Conservation (phyloP, 2,888 invertebrate species). For the Macrophya annulata region DNA sequence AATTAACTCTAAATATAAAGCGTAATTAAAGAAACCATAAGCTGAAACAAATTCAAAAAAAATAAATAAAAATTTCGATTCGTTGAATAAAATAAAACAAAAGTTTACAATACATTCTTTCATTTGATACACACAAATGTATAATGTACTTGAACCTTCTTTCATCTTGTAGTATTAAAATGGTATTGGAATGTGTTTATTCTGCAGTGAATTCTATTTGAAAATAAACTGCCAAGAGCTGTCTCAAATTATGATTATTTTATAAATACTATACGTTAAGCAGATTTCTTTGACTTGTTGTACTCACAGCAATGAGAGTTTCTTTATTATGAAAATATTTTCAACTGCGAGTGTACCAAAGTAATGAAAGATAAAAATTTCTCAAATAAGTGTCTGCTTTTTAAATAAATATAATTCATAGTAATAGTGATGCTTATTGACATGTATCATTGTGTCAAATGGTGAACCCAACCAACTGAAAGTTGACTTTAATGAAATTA, state of each 20-base stretch:
- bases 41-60: not conserved
- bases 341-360: not conserved
- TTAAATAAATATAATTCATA: not conserved
- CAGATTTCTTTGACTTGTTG: too few relatives aligned
- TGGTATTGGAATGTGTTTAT: not conserved
- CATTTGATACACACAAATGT: not conserved
- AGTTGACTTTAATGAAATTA: not conserved
- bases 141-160: not conserved
- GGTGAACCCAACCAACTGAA: not conserved
- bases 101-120: not conserved
- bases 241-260: too few relatives aligned
- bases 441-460: not conserved
- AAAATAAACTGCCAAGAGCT: not conserved
- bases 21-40: not conserved
- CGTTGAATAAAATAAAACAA: not conserved
- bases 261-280: too few relatives aligned
- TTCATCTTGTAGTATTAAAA: not conserved
- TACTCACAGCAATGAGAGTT: not conserved
- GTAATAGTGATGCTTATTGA: not conserved
- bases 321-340: not conserved
- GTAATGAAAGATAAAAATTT: not conserved
- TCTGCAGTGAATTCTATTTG: not conserved
- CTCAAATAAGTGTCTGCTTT: not conserved
- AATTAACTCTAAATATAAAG: not conserved
- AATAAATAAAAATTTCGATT: not conserved